phyloP scores from a whole-genome alignment of 1,140 invertebrate genomes.

The Lerema accius region DNA sequence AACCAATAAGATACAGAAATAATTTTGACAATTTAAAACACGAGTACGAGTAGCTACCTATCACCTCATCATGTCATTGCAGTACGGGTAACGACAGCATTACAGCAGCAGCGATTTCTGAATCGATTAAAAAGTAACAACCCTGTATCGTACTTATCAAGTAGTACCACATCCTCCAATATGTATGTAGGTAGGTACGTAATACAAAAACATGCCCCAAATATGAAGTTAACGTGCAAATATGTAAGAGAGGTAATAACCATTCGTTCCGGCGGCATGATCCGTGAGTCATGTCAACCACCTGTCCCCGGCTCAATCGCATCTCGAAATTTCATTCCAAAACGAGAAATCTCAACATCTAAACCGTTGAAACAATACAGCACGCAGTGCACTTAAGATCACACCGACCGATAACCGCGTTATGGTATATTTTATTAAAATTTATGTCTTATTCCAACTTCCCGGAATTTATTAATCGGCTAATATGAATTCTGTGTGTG shows the following conservation, averaged over 20 bases:
- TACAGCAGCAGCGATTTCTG: no score
- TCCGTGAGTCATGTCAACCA: conserved; percentile 47
- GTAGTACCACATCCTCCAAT: no score
- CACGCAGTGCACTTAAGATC: conserved; percentile 62
- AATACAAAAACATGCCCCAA: no score
- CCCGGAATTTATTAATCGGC: conserved; percentile 78
- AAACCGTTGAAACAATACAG: conserved; percentile 66
- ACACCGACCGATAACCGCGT: conserved; percentile 49
- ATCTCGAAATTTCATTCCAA: conserved; percentile 48
- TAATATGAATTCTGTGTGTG: conserved; percentile 77
- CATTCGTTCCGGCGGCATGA: conserved; percentile 6
- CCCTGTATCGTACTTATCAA: no score
- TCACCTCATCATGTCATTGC: not conserved
- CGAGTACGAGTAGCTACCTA: no score
- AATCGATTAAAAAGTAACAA: no score
- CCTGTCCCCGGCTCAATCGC: conserved; percentile 50
- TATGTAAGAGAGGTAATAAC: conserved; percentile 3
- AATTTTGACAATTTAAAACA: no score
- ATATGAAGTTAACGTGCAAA: conserved; percentile 1
- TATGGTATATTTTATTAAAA: conserved; percentile 76
- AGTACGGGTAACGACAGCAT: no score
- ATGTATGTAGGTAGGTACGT: no score
- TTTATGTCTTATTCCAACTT: conserved; percentile 79
- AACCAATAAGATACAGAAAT: no score
- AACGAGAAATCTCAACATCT: conserved; percentile 52